phyloP scores from a whole-genome alignment of 2,113 vertebrate genomes.

The Eleginops maclovinus region DNA sequence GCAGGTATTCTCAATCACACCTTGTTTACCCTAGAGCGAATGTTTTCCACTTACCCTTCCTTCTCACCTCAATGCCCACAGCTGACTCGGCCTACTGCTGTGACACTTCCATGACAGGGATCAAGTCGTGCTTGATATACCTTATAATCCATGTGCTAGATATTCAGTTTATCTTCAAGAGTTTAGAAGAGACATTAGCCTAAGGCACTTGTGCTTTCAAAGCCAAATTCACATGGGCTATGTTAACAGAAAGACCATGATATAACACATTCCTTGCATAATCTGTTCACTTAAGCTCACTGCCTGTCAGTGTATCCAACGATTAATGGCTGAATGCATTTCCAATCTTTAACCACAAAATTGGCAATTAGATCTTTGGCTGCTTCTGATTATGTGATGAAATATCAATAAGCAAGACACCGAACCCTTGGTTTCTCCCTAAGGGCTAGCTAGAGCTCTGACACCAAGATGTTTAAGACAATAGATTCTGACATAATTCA shows the following conservation, averaged over 20 bases:
- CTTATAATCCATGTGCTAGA: slow-evolving; percentile 33
- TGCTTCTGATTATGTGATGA: no score
- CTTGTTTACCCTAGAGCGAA: slow-evolving; percentile 38
- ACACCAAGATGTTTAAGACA: no score
- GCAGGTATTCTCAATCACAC: slow-evolving; percentile 30
- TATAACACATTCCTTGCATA: slow-evolving; percentile 12
- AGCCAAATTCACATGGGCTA: slow-evolving; percentile 32
- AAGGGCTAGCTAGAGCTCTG: no score
- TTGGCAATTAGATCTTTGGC: no score
- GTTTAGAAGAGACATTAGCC: slow-evolving; percentile 42
- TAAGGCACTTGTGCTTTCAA: slow-evolving; percentile 16
- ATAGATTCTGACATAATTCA: no score
- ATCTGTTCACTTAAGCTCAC: slow-evolving; percentile 37
- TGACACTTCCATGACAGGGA: not conserved
- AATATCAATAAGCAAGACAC: no score
- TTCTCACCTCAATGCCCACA: not conserved
- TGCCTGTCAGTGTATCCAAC: slow-evolving; percentile 6
- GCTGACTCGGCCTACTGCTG: slow-evolving; percentile 11
- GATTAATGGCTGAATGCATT: slow-evolving; percentile 1
- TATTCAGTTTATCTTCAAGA: slow-evolving; percentile 45
- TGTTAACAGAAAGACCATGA: slow-evolving; percentile 38
- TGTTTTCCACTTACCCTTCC: not conserved
- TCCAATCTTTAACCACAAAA: not conserved
- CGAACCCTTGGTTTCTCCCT: no score
- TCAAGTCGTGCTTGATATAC: not conserved